Evolutionary conservation across 2,888 invertebrate genomes (phyloP), one percentile per base, ranked within the genome.

Genomic region (Macrosoma leucophasiata): DNA sequence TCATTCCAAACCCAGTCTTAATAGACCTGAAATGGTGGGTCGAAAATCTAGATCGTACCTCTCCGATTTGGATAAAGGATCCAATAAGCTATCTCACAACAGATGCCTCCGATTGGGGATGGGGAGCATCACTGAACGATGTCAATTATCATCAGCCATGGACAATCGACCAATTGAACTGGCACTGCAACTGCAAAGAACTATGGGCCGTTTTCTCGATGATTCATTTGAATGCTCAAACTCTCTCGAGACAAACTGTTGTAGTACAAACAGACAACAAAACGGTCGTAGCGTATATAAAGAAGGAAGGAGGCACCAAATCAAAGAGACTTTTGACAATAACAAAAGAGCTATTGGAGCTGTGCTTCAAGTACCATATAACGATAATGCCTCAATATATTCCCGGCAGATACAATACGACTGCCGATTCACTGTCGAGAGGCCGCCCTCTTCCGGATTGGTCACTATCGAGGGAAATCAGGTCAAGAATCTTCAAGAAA

Each of bases 251-350:
- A n/a, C n/a, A n/a, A n/a, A n/a, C 41, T 2, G 8, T 45, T 3
- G 23, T 39, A 2, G 27, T 53, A 6, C 51, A 53, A 20, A 39
- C 43, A 38, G 51, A 54, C 37, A 53, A 52, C 10, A 37, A 41
- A 2, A 52, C 49, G 4, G 43, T 37, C 3, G 32, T 51, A 0
- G 24, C 42, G 1, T 45, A 48, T 11, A n/a, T 49, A 11, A 31
- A 36, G n/a, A 58, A 53, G 29, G 47, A 55, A 25, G 54, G 55
- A 4, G 49, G 52, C 1, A 52, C 50, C 2, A 29, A 31, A 10
- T 47, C 48, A 10, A 10, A 4, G 8, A 8, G 6, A 5, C 29
- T 46, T 1, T 28, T 42, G 17, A 11, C 37, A 1, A 4, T 45
- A 6, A 41, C 45, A 22, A 11, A 22, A 12, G 22, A 13, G 4